These are phyloP conservation scores for Creontiades dilutus DNA, from an alignment of 2,888 invertebrate species.

Conservation along the genomic window DNA sequence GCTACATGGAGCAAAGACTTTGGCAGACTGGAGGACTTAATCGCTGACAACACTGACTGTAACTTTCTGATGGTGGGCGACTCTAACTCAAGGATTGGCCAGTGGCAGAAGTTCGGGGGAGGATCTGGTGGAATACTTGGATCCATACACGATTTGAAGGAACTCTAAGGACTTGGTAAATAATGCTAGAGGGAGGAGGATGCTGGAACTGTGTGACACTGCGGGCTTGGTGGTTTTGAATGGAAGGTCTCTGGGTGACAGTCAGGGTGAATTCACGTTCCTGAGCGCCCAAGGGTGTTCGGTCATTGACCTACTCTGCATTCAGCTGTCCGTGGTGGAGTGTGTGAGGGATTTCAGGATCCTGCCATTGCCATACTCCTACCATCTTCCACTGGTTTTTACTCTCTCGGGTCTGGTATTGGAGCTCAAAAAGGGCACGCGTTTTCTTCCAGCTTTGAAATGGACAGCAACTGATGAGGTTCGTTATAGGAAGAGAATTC, in stretches of 20 bases:
- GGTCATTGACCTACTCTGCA: background rate
- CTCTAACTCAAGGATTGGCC: background rate
- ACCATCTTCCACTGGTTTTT: background rate
- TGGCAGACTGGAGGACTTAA: background rate
- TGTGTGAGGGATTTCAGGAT: background rate
- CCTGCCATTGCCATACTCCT: background rate
- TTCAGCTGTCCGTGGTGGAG: background rate
- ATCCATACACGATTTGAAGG: background rate
- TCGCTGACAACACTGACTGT: too few species aligned
- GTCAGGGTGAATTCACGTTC: background rate
- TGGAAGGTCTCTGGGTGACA: background rate
- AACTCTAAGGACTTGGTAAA: background rate
- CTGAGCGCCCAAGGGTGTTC: background rate
- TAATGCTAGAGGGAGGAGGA: background rate
- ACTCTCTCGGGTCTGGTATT: background rate
- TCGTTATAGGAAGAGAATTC: too few species aligned
- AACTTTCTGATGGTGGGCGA: background rate
- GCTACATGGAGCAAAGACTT: background rate
- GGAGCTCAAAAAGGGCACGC: background rate
- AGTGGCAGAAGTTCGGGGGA: background rate
- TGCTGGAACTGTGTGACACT: background rate
- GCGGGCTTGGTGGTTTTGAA: background rate
- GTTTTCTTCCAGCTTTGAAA: background rate
- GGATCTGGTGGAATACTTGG: background rate
- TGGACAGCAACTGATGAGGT: background rate